Conservation (phyloP, 37 sponge, comb jelly and placozoan species). For the Oscarella lobularis region DNA sequence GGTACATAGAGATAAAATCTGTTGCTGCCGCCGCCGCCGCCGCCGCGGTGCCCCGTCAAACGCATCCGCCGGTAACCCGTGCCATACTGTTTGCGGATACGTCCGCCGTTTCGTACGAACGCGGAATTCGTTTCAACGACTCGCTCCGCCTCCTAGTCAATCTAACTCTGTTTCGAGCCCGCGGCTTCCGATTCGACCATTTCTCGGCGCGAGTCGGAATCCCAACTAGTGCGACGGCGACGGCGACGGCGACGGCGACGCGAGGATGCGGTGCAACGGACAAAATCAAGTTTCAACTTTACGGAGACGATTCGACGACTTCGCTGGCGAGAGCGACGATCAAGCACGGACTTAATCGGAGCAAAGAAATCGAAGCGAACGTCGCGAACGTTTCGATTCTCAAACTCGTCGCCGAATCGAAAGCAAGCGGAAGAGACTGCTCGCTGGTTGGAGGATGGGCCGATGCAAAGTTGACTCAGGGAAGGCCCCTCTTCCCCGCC, state of each 20-base stretch:
- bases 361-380: not conserved
- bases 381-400: not conserved
- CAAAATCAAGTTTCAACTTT: too few relatives aligned
- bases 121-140: not conserved
- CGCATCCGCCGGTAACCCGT: not conserved
- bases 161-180: not conserved
- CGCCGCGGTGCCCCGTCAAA: not conserved
- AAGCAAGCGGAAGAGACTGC: not conserved
- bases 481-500: not conserved
- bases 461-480: not conserved
- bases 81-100: not conserved
- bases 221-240: not conserved
- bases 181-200: not conserved
- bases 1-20: not conserved
- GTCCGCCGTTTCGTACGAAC: not conserved
- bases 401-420: not conserved
- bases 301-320: not conserved
- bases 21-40: not conserved
- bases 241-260: not conserved
- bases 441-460: not conserved
- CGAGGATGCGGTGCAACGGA: not conserved
- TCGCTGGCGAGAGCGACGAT: too few relatives aligned
- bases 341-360: not conserved
- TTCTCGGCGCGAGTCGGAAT: not conserved
- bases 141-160: not conserved